Conservation (phyloP, 2,888 invertebrate genomes). For the Sinodicranocentrus sp. region DNA sequence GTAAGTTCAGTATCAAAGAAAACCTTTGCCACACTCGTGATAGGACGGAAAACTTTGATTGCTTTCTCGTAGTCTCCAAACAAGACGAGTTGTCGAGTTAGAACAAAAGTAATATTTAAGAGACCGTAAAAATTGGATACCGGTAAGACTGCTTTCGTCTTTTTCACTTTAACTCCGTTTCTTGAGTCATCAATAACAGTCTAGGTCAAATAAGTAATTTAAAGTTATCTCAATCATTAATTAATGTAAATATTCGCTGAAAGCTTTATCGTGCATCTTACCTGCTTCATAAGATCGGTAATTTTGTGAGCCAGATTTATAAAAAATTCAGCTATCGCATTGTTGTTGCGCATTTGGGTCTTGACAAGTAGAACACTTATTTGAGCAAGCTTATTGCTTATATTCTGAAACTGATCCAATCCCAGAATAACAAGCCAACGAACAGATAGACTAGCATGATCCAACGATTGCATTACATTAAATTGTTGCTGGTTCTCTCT, state of each 20-base stretch:
- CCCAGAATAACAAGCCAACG: slow-evolving; percentile 50
- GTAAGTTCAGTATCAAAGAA: slow-evolving; percentile 52
- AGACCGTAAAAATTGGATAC: slow-evolving; percentile 41
- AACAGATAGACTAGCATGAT: slow-evolving; percentile 47
- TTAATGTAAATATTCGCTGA: not conserved
- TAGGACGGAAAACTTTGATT: slow-evolving; percentile 43
- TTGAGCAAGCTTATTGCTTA: slow-evolving; percentile 46
- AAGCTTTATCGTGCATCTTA: not conserved
- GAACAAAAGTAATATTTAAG: slow-evolving; percentile 41
- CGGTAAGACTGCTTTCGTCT: slow-evolving; percentile 12
- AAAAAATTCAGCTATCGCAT: slow-evolving; percentile 25
- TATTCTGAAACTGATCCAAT: slow-evolving; percentile 55
- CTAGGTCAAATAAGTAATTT: slow-evolving; percentile 5
- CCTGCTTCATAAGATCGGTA: slow-evolving; percentile 38
- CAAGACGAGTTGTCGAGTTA: slow-evolving; percentile 39
- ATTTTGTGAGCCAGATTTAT: slow-evolving; percentile 1
- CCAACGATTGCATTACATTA: slow-evolving; percentile 12
- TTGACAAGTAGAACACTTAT: slow-evolving; percentile 35
- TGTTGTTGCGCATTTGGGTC: not conserved
- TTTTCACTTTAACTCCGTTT: slow-evolving; percentile 48
- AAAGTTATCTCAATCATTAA: not conserved
- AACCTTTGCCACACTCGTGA: slow-evolving; percentile 48
- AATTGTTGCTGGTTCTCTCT: slow-evolving; percentile 37
- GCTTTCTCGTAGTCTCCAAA: slow-evolving; percentile 43
- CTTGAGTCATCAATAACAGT: slow-evolving; percentile 42